Conservation (phyloP, 2,113 vertebrate species). For the Petroica traversi region DNA sequence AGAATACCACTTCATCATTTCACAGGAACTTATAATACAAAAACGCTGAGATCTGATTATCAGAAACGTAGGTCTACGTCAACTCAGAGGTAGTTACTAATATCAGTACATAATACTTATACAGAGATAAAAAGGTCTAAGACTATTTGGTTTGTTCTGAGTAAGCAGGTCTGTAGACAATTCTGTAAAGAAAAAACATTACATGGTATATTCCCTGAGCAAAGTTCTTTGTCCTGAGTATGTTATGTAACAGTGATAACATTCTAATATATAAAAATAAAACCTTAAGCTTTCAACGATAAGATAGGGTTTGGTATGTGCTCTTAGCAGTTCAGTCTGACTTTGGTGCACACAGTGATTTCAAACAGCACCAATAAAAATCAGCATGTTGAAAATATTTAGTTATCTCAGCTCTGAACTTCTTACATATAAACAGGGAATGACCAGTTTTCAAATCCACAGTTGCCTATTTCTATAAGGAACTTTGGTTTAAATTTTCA, state of each 20-base stretch:
- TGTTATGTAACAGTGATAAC: slow-evolving; percentile 83
- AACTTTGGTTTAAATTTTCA: slow-evolving; percentile 91
- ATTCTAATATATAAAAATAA: slow-evolving; percentile 86
- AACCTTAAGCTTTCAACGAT: slow-evolving; percentile 71
- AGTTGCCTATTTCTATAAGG: slow-evolving; percentile 82
- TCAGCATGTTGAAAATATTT: slow-evolving; percentile 39
- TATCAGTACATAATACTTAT: slow-evolving; percentile 84
- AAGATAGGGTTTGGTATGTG: slow-evolving; percentile 78
- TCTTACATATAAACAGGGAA: slow-evolving; percentile 75
- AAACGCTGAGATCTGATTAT: slow-evolving; percentile 73
- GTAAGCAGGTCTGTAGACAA: slow-evolving; percentile 76
- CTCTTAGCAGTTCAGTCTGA: slow-evolving; percentile 76
- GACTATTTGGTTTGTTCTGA: slow-evolving; percentile 83
- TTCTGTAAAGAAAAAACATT: slow-evolving; percentile 84
- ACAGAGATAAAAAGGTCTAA: slow-evolving; percentile 77
- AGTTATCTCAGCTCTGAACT: slow-evolving; percentile 74
- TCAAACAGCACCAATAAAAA: slow-evolving; percentile 64
- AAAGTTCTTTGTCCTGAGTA: slow-evolving; percentile 98
- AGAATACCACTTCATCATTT: slow-evolving; percentile 73
- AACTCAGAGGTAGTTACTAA: slow-evolving; percentile 98
- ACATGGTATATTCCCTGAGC: slow-evolving; percentile 98
- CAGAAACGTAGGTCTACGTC: slow-evolving; percentile 78
- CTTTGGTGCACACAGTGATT: slow-evolving; percentile 72
- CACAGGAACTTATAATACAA: slow-evolving; percentile 77
- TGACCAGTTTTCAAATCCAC: slow-evolving; percentile 81